phyloP scores from a whole-genome alignment of 2,113 vertebrate genomes.

The Spheniscus mendiculus region DNA sequence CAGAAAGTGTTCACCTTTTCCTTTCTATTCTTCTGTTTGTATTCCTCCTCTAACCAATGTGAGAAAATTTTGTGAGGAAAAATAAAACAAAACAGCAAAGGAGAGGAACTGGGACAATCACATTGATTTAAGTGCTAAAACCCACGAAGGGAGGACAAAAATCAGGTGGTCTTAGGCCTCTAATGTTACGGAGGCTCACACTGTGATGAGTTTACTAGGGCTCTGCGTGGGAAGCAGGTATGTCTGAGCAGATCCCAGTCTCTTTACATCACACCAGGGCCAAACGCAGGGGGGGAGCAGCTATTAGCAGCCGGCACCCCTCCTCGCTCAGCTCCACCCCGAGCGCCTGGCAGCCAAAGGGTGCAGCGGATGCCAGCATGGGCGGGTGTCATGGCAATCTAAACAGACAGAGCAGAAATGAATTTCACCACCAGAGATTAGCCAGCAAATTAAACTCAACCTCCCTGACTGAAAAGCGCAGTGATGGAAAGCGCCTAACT shows the following conservation, averaged over 20 bases:
- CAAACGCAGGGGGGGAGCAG: accelerated
- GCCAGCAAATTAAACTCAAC: conserved; percentile 31
- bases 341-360: neutral
- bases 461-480: neutral
- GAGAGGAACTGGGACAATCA: neutral
- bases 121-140: neutral
- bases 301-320: neutral
- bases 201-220: neutral
- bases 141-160: neutral
- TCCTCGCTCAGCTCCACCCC: neutral
- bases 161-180: neutral
- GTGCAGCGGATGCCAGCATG: neutral
- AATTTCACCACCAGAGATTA: conserved; percentile 31
- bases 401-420: conserved; percentile 39
- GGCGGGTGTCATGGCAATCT: neutral
- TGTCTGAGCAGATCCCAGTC: neutral
- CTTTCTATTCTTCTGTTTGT: neutral
- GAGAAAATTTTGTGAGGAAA: neutral
- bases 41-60: neutral
- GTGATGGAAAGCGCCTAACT: neutral
- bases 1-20: neutral
- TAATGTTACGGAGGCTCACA: neutral
- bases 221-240: accelerated
- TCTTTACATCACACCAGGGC: accelerated
- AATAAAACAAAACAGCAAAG: neutral